Base-by-base conservation (phyloP, 2,113 vertebrate species). In the Myxocyprinus asiaticus region DNA sequence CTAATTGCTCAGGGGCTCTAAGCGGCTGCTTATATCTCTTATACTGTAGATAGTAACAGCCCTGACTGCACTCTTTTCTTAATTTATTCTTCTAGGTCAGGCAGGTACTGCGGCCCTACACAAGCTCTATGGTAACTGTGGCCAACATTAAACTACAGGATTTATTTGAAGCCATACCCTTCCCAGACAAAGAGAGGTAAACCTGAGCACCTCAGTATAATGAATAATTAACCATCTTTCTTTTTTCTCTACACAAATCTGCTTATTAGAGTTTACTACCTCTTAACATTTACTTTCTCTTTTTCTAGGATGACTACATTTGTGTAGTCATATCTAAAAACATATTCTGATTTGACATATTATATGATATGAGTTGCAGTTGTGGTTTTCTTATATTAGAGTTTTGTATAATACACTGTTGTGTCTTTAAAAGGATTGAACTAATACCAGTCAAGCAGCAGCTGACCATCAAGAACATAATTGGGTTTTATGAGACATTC, bases 161-260 rank as follows among this genome's bases (percentile, higher is more conserved):
- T 4, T 84, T 95, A 53, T 95, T 92, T 77, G 85, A 91, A 45
- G 90, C 91, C 48, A 87, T 95, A 67, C 89, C 92, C 0, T 94
- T 93, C 77, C 79, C 91, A 71, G 94, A 95, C 9, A 96, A 95
- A 86, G 87, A 92, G 75, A 94, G 94, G 95, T 95, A 88, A 90
- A 71, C 22, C 9, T 47, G 45, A 33, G 10, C 51, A 53, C 11
- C 12, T 10, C 11, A 55, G 4, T 55, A 11, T 15, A 58, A 58
- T 58, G 7, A 58, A 58, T 58, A 5, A 58, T 11, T 53, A 53
- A 10, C 10, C 50, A 53, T 8, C 9, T 10, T 53, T 10, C 9
- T 6, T 48, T 48, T 48, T 6, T 8, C 5, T 48, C 7, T 48
- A 48, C 47, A 48, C 47, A 48, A 6, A 6, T 6, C 47, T 8